Conservation (phyloP, 2,113 vertebrate genomes). For the Alaudala cheleensis region DNA sequence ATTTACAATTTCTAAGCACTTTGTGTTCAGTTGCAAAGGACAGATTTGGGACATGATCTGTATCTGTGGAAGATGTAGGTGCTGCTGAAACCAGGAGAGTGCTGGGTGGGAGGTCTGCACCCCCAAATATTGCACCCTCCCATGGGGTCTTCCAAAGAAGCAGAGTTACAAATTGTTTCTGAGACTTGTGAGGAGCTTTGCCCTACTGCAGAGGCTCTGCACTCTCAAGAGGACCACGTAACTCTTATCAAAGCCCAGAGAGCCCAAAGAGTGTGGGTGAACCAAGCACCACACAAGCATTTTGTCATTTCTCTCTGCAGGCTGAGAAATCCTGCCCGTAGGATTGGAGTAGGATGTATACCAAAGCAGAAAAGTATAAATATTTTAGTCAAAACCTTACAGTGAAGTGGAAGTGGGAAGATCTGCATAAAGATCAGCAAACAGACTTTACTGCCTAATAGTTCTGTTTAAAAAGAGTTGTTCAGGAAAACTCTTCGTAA, state of each 20-base stretch:
- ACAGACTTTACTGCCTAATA: conserved; percentile 14
- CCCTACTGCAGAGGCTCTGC: not conserved
- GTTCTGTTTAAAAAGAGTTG: conserved; percentile 31
- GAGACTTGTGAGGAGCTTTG: not conserved
- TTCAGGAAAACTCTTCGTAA: not conserved
- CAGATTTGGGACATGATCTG: rapidly evolving
- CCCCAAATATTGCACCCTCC: not conserved
- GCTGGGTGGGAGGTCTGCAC: not conserved
- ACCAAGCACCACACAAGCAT: not conserved
- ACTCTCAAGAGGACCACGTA: not conserved
- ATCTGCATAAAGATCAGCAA: conserved; percentile 35
- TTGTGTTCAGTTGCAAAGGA: not conserved
- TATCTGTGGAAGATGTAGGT: not conserved
- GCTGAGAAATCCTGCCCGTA: not conserved
- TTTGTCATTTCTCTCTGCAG: not conserved
- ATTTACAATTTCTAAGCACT: not conserved
- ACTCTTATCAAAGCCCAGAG: not conserved
- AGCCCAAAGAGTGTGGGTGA: not conserved
- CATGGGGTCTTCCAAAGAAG: not conserved
- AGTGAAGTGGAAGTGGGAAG: conserved; percentile 32
- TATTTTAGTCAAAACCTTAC: conserved; percentile 50
- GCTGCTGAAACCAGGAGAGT: not conserved
- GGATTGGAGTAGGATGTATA: conserved; percentile 12
- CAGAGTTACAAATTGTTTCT: not conserved
- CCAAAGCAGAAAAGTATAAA: conserved; percentile 52